A percentile compares a stretch with the other conserved stretches of the same genome.
phyloP scores from a whole-genome alignment of 2,797 vertebrate genomes.

The Hyperoplus immaculatus region DNA sequence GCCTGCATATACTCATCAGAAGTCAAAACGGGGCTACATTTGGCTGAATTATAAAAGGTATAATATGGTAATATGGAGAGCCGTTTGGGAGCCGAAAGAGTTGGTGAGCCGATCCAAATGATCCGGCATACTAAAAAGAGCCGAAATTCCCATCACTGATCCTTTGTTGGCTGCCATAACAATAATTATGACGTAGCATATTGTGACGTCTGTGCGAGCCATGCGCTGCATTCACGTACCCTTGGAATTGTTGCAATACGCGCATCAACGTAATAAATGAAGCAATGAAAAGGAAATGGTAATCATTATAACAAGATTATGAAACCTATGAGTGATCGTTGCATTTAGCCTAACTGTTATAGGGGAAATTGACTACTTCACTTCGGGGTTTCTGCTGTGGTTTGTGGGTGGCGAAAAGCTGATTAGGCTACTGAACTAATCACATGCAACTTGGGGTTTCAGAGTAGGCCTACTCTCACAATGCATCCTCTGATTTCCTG shows the following conservation, averaged over 20 bases:
- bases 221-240: constrained; percentile 46
- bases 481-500: constrained; percentile 43
- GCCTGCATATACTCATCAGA: too few relatives aligned
- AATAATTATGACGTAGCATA: constrained; percentile 68
- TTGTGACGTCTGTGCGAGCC: constrained; percentile 61
- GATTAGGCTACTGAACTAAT: constrained; percentile 47
- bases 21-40: too few relatives aligned
- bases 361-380: constrained; percentile 23
- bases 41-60: too few relatives aligned
- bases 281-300: not conserved
- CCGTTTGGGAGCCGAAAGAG: too few relatives aligned
- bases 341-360: not conserved
- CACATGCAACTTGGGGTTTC: constrained; percentile 44
- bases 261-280: not conserved
- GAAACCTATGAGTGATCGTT: not conserved
- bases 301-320: not conserved
- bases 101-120: too few relatives aligned
- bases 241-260: constrained; percentile 18
- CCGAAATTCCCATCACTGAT: not conserved
- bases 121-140: too few relatives aligned
- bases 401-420: constrained; percentile 24
- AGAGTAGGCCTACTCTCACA: constrained; percentile 27
- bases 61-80: too few relatives aligned
- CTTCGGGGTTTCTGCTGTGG: constrained; percentile 6
- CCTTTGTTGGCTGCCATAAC: constrained; percentile 70